These are phyloP conservation scores for Protobothrops flavoviridis DNA, from an alignment of 2,113 vertebrate species.

Conservation along the genomic window DNA sequence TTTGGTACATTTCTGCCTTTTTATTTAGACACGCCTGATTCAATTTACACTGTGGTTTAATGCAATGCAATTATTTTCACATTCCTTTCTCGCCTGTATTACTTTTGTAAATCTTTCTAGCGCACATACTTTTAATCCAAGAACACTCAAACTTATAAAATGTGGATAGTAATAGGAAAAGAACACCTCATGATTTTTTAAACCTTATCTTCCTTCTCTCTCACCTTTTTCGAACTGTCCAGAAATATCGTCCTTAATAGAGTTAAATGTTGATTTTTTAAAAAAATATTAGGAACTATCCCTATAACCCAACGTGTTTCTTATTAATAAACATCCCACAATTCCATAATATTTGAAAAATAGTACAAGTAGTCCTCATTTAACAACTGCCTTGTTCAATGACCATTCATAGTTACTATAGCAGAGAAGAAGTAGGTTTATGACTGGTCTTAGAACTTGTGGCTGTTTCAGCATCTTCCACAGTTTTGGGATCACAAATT, in stretches of 20 bases:
- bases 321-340: not conserved
- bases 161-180: not conserved
- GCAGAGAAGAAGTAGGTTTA: not conserved
- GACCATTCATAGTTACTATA: not conserved
- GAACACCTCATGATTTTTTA: not conserved
- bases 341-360: not conserved
- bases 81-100: slow-evolving; percentile 38
- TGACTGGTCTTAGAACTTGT: not conserved
- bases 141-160: not conserved
- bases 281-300: not conserved
- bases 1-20: slow-evolving; percentile 65
- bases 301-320: not conserved
- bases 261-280: not conserved
- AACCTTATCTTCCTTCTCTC: not conserved
- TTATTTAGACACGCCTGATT: slow-evolving; percentile 58
- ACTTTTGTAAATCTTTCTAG: not conserved
- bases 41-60: slow-evolving; percentile 53
- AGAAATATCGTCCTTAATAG: not conserved
- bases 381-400: not conserved
- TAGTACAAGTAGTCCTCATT: not conserved
- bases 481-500: not conserved
- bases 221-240: no score
- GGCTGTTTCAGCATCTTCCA: not conserved
- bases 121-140: not conserved
- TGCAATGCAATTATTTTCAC: slow-evolving; percentile 42